A percentile compares a stretch with the other conserved stretches of the same genome.
phyloP scores from a whole-genome alignment of 2,113 vertebrate genomes.

The Thomomys bottae region DNA sequence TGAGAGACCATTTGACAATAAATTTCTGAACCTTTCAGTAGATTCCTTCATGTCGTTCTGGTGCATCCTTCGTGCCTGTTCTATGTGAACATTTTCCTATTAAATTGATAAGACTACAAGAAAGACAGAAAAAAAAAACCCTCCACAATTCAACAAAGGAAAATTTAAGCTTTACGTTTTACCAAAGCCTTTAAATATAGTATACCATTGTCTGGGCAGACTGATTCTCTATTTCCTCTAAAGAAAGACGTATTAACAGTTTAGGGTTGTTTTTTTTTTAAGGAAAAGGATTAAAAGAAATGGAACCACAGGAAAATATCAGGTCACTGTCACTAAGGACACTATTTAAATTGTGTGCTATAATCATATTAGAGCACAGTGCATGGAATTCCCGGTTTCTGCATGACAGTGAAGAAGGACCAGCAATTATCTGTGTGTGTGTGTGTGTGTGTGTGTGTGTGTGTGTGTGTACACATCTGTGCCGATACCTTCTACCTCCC shows the following conservation, averaged over 20 bases:
- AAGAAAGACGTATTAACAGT: conserved; percentile 59
- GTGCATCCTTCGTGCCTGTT: conserved; percentile 28
- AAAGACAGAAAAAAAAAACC: background rate
- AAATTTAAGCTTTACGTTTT: conserved; percentile 66
- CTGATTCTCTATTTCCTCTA: conserved; percentile 46
- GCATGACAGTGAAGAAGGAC: conserved; percentile 73
- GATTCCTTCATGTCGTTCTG: background rate
- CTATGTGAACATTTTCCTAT: conserved; percentile 60
- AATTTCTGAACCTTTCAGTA: conserved; percentile 33
- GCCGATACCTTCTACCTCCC: conserved; percentile 62
- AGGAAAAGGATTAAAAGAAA: conserved; percentile 70
- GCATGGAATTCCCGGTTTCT: conserved; percentile 77
- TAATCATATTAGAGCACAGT: conserved; percentile 83
- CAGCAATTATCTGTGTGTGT: conserved; percentile 57
- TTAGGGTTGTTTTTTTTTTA: conserved; percentile 59
- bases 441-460: conserved; percentile 54
- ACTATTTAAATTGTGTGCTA: conserved; percentile 79
- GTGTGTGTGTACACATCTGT: conserved; percentile 12
- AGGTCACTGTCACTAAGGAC: conserved; percentile 78
- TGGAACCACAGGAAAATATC: conserved; percentile 76
- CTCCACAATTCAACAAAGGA: conserved; percentile 47
- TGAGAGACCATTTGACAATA: conserved; percentile 24
- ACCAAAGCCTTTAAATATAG: conserved; percentile 49
- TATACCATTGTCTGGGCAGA: conserved; percentile 40
- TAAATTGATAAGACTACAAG: conserved; percentile 46